phyloP scores from a whole-genome alignment of 2,888 invertebrate genomes.

The Polia nebulosa region DNA sequence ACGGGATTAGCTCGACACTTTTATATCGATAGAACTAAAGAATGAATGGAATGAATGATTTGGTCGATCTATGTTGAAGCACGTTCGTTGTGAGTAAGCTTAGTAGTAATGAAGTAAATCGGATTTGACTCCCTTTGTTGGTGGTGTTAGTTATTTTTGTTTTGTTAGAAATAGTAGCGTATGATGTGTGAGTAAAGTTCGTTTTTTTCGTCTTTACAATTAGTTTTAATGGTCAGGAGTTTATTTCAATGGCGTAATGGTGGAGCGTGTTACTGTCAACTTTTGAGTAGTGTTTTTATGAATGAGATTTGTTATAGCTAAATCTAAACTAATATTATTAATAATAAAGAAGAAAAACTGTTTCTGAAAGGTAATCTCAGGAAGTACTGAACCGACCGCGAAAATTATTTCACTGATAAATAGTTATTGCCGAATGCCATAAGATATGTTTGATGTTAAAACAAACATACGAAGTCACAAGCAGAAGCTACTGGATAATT shows the following conservation, averaged over 20 bases:
- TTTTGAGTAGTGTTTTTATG: background rate
- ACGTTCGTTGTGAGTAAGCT: slow-evolving; percentile 48
- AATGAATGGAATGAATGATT: slow-evolving; percentile 41
- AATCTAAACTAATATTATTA: background rate
- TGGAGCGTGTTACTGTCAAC: too few relatives aligned
- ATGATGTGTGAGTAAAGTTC: slow-evolving; percentile 8
- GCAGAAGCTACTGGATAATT: too few relatives aligned
- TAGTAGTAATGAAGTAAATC: slow-evolving; percentile 49
- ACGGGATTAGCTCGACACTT: slow-evolving; percentile 61
- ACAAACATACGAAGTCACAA: too few relatives aligned
- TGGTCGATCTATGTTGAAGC: slow-evolving; percentile 45
- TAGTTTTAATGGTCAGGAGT: slow-evolving; percentile 1
- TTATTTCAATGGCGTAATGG: slow-evolving; percentile 7
- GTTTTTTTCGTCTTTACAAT: background rate
- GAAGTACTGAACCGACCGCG: too few relatives aligned
- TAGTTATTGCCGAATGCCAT: too few relatives aligned
- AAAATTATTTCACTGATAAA: too few relatives aligned
- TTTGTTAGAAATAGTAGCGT: slow-evolving; percentile 10
- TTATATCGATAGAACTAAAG: slow-evolving; percentile 61
- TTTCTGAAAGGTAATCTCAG: too few relatives aligned
- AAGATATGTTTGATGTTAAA: too few relatives aligned
- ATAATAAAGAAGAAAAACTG: too few relatives aligned
- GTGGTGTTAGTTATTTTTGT: slow-evolving; percentile 3
- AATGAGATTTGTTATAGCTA: background rate
- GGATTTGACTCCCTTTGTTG: slow-evolving; percentile 44